Conservation (phyloP, 2,113 vertebrate genomes). For the Pogona vitticeps region DNA sequence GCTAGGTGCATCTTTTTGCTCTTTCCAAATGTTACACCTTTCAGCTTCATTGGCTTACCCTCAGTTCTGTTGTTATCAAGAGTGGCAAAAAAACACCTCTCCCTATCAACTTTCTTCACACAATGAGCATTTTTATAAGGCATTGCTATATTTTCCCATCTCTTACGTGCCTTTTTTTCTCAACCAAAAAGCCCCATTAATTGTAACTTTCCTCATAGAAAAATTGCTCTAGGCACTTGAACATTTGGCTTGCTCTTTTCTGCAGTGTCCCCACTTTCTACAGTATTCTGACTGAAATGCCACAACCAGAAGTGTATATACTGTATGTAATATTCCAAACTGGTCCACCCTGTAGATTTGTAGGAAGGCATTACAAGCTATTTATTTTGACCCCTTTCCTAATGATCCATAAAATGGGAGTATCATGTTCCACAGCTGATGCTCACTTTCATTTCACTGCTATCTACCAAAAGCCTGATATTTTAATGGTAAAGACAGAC, state of each 20-base stretch:
- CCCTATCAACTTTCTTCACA: not conserved
- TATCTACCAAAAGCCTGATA: no score
- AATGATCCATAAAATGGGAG: not conserved
- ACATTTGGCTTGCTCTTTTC: not conserved
- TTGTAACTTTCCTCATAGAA: not conserved
- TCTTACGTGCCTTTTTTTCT: not conserved
- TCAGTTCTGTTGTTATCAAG: not conserved
- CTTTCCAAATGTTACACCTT: not conserved
- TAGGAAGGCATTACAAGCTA: not conserved
- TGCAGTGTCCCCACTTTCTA: not conserved
- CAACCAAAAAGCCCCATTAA: not conserved
- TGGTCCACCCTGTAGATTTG: not conserved
- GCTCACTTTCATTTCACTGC: no score
- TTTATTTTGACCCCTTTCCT: not conserved
- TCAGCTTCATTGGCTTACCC: not conserved
- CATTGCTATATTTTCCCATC: not conserved
- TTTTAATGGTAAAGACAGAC: no score
- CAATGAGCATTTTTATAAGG: not conserved
- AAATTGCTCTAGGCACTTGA: not conserved
- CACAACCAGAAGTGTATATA: not conserved
- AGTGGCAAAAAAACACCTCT: not conserved
- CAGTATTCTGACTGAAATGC: not conserved
- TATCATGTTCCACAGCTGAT: no score
- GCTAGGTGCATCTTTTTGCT: not conserved
- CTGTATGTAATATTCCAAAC: not conserved